phyloP scores from a whole-genome alignment of 1,140 invertebrate species.

The Protaetia brevitarsis region DNA sequence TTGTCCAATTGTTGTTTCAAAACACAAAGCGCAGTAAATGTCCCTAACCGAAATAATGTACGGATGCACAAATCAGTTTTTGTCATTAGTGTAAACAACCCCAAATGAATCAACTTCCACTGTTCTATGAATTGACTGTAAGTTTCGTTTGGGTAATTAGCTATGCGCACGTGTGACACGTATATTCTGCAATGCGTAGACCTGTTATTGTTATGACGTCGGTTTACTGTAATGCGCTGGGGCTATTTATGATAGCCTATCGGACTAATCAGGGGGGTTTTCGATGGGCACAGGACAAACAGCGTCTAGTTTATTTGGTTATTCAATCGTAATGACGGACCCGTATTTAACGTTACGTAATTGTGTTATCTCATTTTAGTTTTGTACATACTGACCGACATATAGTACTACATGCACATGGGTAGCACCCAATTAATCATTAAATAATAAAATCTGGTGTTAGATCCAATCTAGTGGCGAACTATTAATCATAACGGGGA shows the following conservation, averaged over 20 bases:
- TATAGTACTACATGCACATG: background rate
- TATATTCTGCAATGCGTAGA: slow-evolving; percentile 5
- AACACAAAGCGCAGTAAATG: slow-evolving; percentile 1
- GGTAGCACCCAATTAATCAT: background rate
- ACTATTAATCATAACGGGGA: too few species aligned
- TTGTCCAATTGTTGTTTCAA: too few species aligned
- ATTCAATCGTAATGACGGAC: slow-evolving; percentile 3
- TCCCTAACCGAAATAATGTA: background rate
- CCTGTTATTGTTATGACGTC: background rate
- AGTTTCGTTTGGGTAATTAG: slow-evolving; percentile 7
- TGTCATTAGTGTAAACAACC: slow-evolving; percentile 1
- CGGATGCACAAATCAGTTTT: background rate
- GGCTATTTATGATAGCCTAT: background rate
- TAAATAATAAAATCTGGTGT: background rate
- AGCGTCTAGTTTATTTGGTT: background rate
- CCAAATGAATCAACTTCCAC: background rate
- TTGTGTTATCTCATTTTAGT: background rate
- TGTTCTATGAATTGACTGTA: background rate
- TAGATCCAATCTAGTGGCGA: background rate
- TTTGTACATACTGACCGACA: too few species aligned
- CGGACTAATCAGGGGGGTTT: background rate
- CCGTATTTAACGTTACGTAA: background rate
- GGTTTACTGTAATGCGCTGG: background rate
- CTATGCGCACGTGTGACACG: background rate
- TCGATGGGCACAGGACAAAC: background rate